phyloP scores from a whole-genome alignment of 2,797 vertebrate genomes.

The Scleropages formosus region DNA sequence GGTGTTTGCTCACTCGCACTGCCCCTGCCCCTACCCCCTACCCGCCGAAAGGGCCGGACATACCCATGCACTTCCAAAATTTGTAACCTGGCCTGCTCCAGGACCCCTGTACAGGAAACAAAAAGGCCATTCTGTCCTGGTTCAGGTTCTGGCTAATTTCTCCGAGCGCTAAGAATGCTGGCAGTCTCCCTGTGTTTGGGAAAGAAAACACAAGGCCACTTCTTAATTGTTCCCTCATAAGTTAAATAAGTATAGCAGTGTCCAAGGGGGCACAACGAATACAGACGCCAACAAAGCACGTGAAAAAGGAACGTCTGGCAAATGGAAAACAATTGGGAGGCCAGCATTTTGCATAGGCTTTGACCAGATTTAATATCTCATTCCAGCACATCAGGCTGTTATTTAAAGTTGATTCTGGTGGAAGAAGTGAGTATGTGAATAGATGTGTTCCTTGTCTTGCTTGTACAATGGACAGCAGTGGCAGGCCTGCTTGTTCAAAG shows the following conservation, averaged over 20 bases:
- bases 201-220: slow-evolving; percentile 38
- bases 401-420: slow-evolving; percentile 11
- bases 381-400: neutral
- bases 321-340: neutral
- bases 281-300: neutral
- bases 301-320: neutral
- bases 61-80: slow-evolving; percentile 26
- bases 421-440: slow-evolving; percentile 5
- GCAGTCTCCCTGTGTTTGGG: slow-evolving; percentile 38
- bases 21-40: no score
- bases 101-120: slow-evolving; percentile 40
- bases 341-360: neutral
- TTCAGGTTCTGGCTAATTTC: slow-evolving; percentile 36
- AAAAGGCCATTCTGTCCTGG: slow-evolving; percentile 42
- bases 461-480: neutral
- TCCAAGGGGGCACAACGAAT: slow-evolving; percentile 17
- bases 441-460: slow-evolving; percentile 15
- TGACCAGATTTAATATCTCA: no score
- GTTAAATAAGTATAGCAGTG: slow-evolving; percentile 44
- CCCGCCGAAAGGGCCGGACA: neutral
- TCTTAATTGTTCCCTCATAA: slow-evolving; percentile 43
- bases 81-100: slow-evolving; percentile 22
- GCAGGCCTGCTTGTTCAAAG: neutral
- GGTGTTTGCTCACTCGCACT: no score
- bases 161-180: slow-evolving; percentile 32